Evolutionary conservation across 2,888 invertebrate species (phyloP), one percentile per base, ranked within the genome.

Genomic region (Agrochola macilenta): DNA sequence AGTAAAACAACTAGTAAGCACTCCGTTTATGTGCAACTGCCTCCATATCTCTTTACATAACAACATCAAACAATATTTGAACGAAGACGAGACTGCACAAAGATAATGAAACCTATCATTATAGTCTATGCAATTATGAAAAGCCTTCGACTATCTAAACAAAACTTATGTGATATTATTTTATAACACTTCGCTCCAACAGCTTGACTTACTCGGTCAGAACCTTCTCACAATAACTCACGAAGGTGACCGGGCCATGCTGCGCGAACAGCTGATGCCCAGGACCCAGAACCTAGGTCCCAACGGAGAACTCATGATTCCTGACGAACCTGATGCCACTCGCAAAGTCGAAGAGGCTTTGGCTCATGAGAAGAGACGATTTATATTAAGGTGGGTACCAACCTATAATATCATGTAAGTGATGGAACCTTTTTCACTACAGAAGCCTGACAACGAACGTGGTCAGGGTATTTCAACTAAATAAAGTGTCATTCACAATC

Each of bases 131-230:
- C 11, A 35, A 23, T 43, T 43, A 49, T n/a, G 17, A 4, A 35
- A 46, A 23, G 1, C n/a, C 20, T 43, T 30, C 46, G 14, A 20
- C 12, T n/a, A 9, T 30, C 9, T 14, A 12, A 12, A 35, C 14
- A 12, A 72, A 72, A 68, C 35, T 43, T 54, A 57, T 2, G 2
- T n/a, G n/a, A 20, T 57, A 57, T 43, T 43, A 43, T 43, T n/a
- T 17, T 17, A 43, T 54, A 12, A n/a, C 5, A 17, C 52, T 61
- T 60, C 30, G 14, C n/a, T 12, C 74, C 65, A 68, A 49, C 96
- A 99, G 99, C 97, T 98, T 89, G 99, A 99, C 91, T 97, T 99
- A 87, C 97, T 99, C 93, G 99, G 99, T 20, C 98, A 98, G 93
- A 98, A 98, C 81, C 95, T 99, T 79, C 97, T 98, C 92, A 98